Evolutionary conservation across 2,797 vertebrate genomes (phyloP).

Genomic region (Alosa sapidissima): DNA sequence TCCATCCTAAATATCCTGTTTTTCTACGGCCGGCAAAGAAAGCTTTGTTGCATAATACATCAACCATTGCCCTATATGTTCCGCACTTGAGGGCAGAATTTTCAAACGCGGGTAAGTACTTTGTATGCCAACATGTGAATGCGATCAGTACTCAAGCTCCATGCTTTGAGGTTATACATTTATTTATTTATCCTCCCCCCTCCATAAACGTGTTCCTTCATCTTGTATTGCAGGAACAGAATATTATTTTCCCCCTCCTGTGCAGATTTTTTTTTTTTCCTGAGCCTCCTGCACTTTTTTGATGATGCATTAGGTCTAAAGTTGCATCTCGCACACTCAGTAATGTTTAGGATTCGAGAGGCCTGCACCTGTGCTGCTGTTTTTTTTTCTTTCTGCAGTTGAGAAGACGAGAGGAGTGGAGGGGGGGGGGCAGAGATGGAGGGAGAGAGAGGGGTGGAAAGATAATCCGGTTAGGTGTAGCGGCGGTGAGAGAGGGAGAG

Average conservation of each 20-base stretch:
- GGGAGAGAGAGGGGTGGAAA: constrained; percentile 64
- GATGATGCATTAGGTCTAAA: constrained; percentile 79
- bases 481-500: constrained; percentile 45
- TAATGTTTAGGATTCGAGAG: constrained; percentile 58
- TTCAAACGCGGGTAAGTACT: constrained; percentile 63
- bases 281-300: constrained; percentile 62
- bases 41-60: constrained; percentile 73
- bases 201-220: constrained; percentile 72
- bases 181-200: not conserved
- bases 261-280: constrained; percentile 36
- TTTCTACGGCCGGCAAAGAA: constrained; percentile 62
- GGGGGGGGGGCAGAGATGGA: not conserved
- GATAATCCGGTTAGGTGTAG: constrained; percentile 88
- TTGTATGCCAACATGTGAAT: constrained; percentile 39
- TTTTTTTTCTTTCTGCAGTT: not conserved
- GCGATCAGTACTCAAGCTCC: constrained; percentile 39
- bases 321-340: constrained; percentile 72
- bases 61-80: constrained; percentile 64
- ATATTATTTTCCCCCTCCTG: constrained; percentile 57
- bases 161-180: constrained; percentile 68
- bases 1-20: constrained; percentile 60
- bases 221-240: constrained; percentile 69
- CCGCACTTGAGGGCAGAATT: constrained; percentile 69
- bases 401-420: constrained; percentile 8
- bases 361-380: constrained; percentile 70